These are phyloP conservation scores for Iguana delicatissima DNA, from an alignment of 2,797 vertebrate genomes.

Conservation along the genomic window DNA sequence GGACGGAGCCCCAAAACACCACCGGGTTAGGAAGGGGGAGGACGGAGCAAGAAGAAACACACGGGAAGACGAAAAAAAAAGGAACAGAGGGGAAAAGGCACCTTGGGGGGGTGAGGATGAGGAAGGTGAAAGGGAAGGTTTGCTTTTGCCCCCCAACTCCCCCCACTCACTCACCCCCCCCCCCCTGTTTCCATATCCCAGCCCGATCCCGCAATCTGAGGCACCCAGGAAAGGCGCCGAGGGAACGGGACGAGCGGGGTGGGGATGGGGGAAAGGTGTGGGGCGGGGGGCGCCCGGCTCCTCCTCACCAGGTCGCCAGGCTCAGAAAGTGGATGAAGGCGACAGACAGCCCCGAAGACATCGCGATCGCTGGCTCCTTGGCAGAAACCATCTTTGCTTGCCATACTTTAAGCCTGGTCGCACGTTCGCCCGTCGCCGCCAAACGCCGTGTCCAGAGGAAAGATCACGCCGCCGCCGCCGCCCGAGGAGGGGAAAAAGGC, in stretches of 20 bases:
- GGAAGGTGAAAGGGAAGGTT: not conserved
- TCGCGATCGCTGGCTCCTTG: conserved; percentile 91
- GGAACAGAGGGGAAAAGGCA: no score
- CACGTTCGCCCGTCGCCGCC: conserved; percentile 79
- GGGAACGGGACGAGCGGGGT: not conserved
- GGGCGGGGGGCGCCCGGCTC: no score
- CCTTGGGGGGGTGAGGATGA: not conserved
- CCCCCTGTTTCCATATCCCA: not conserved
- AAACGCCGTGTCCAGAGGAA: conserved; percentile 82
- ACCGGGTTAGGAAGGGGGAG: not conserved
- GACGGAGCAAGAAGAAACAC: not conserved
- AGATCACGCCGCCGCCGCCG: conserved; percentile 68
- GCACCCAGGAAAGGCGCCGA: not conserved
- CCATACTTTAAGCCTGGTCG: conserved; percentile 93
- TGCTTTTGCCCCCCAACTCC: not conserved
- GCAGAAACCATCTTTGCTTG: conserved; percentile 93
- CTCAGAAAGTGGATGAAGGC: conserved; percentile 90
- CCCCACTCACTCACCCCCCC: not conserved
- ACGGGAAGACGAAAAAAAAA: not conserved
- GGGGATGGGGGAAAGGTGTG: no score
- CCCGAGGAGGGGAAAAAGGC: conserved; percentile 46
- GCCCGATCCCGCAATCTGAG: not conserved
- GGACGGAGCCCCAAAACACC: not conserved
- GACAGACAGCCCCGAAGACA: conserved; percentile 84
- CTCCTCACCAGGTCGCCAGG: conserved; percentile 86